Evolutionary conservation across 2,888 invertebrate genomes (phyloP), one percentile per base, ranked within the genome.

Genomic region (Hesperia comma): DNA sequence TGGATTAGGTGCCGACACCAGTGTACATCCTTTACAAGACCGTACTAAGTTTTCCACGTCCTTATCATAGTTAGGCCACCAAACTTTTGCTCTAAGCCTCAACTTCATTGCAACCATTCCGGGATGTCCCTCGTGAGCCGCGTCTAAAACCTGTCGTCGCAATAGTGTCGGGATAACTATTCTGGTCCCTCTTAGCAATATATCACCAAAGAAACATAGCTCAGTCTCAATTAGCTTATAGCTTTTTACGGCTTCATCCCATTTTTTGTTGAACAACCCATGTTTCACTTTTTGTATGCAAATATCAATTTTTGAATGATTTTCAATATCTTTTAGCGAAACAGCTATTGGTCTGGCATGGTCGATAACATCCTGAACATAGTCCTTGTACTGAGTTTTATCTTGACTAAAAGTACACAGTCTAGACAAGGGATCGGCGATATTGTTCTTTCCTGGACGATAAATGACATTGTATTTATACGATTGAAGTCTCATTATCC

Each of bases 121-220:
- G 8, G 33, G 70, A 41, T 73, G 71, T 4, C 70, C 71, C 46
- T 72, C 72, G 21, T 71, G 72, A 15, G 71, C 46, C 15, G 15
- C 7, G 6, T 14, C n/a, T 12, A 46, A 46, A 1, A 46, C 46
- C 1, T 14, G 46, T 1, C 14, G n/a, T 6, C 43, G n/a, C 6
- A 46, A n/a, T 15, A 14, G 1, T 6, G 0, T 46, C 1, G 46
- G 46, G 6, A 46, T 15, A 6, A 46, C 46, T 10, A 46, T 43
- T 56, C 43, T 69, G 2, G n/a, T 72, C 0, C 74, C 72, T 57
- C 69, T 54, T n/a, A 76, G 26, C 4, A 73, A 40, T 6, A 76
- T 73, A 33, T 72, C 66, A 0, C 68, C 75, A 33, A 70, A 68
- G 17, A 78, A 76, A 70, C 78, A 79, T 6, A 61, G 40, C 40